Base-by-base conservation (phyloP, 2,888 invertebrate genomes). In the Polydrusus pterygomalis region DNA sequence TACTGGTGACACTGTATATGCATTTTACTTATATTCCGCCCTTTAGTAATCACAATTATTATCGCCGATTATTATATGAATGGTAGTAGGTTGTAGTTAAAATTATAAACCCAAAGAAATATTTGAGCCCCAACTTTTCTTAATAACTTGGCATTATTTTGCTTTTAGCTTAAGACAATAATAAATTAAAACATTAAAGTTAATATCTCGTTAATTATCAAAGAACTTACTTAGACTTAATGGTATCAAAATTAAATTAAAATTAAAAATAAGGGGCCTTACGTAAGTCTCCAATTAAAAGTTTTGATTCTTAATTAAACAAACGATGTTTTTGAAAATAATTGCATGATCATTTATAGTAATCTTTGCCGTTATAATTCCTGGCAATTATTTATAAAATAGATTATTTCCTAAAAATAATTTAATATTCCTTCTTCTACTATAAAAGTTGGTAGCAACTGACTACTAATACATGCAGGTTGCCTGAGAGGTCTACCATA, bases 251-350 rank as follows among this genome's bases (percentile, higher is more conserved):
- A 56, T 56, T 34, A 56, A 56, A 34, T 56, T 56, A 34, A 34
- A 34, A 56, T 56, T 30, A 15, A 34, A 56, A 56, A 56, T 34
- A 54, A 34, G 1, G 15, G 1, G 56, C 15, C n/a, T 15, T 3
- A 7, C 34, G 8, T 34, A 34, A 56, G 30, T 9, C n/a, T 56
- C n/a, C 56, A 56, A 56, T 56, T 56, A 56, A 56, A 56, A 56
- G 56, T 34, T 56, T 34, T 10, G 20, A n/a, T 20, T 56, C 54
- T 34, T 56, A 30, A 30, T 56, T 56, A 56, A 56, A 34, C 6
- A 34, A 30, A 54, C 1, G 25, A 25, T 34, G n/a, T 56, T 56
- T 34, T 34, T 6, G 15, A 15, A n/a, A n/a, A n/a, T 1, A 56
- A 56, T 9, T 56, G 54, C 54, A 54, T n/a, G n/a, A n/a, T n/a